Percentiles rank a stretch among this genome's conserved stretches.
Conservation (phyloP, 2,888 invertebrate genomes). For the Brachylomia viminalis region DNA sequence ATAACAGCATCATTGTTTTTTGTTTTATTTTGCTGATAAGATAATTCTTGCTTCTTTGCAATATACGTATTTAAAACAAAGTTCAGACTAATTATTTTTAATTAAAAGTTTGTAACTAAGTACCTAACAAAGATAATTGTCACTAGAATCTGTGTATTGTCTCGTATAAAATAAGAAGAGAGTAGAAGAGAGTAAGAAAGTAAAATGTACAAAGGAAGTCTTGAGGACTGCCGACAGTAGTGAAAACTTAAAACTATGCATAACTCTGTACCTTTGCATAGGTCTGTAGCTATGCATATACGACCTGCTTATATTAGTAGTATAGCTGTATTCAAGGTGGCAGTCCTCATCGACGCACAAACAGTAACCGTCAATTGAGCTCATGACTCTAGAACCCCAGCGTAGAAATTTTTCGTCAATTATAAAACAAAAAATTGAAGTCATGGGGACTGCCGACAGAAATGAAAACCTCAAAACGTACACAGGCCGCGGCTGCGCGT, state of each 20-base stretch:
- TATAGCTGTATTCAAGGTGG: too few relatives aligned
- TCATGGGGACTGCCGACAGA: too few relatives aligned
- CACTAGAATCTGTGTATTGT: background rate
- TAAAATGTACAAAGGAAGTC: background rate
- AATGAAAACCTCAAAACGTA: too few relatives aligned
- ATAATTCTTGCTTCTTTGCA: conserved; percentile 41
- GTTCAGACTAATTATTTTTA: conserved; percentile 54
- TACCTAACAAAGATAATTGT: conserved; percentile 18
- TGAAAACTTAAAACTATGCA: background rate
- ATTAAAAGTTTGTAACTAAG: conserved; percentile 16
- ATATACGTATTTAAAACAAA: conserved; percentile 31
- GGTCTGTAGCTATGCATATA: background rate
- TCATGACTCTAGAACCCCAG: too few relatives aligned
- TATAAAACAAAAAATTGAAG: too few relatives aligned
- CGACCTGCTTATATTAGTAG: too few relatives aligned
- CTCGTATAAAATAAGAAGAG: background rate
- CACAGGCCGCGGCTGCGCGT: too few relatives aligned
- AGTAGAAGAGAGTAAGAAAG: background rate
- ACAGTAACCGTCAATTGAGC: too few relatives aligned
- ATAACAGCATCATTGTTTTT: conserved; percentile 37
- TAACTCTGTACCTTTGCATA: background rate
- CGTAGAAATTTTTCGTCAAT: too few relatives aligned
- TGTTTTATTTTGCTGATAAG: conserved; percentile 49
- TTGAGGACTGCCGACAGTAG: background rate
- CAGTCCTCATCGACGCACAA: too few relatives aligned